Conservation (phyloP, 2,797 vertebrate species). For the Borostomias antarcticus region DNA sequence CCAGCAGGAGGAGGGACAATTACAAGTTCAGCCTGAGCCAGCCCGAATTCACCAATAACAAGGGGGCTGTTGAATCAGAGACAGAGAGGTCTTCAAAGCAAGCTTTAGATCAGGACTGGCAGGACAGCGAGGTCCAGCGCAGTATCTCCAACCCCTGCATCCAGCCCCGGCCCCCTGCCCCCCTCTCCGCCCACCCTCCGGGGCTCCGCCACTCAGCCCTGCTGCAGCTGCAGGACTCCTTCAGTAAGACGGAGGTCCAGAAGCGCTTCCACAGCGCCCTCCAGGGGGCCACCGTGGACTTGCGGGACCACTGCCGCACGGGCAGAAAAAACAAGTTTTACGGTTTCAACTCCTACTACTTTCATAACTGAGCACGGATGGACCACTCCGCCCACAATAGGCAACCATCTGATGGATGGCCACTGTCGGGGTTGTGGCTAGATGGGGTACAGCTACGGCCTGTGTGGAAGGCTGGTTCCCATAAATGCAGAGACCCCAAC, state of each 20-base stretch:
- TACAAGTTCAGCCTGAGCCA: slow-evolving; percentile 19
- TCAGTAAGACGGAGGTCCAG: slow-evolving; percentile 72
- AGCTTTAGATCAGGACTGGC: slow-evolving; percentile 1
- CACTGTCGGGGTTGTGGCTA: too few species aligned
- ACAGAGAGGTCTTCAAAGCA: slow-evolving; percentile 18
- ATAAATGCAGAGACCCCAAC: too few species aligned
- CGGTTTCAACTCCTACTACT: slow-evolving; percentile 77
- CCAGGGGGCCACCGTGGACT: slow-evolving; percentile 65
- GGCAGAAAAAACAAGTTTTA: slow-evolving; percentile 79
- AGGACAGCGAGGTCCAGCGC: slow-evolving; percentile 7
- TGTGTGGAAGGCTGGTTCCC: too few species aligned
- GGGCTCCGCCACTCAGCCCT: slow-evolving; percentile 40
- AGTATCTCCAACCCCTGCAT: slow-evolving; percentile 23
- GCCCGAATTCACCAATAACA: slow-evolving; percentile 25
- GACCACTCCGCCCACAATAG: neutral
- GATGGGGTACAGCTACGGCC: too few species aligned
- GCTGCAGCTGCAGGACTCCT: slow-evolving; percentile 75
- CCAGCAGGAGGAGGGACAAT: slow-evolving; percentile 30
- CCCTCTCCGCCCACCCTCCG: slow-evolving; percentile 30
- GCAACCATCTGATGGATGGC: neutral
- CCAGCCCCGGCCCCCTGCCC: slow-evolving; percentile 23
- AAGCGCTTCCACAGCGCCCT: slow-evolving; percentile 62
- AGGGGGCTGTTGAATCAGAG: slow-evolving; percentile 15
- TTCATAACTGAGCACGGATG: slow-evolving; percentile 61
- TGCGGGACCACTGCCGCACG: slow-evolving; percentile 69